Evolutionary conservation across 2,113 vertebrate genomes (phyloP).

Genomic region (Perca schrenkii): DNA sequence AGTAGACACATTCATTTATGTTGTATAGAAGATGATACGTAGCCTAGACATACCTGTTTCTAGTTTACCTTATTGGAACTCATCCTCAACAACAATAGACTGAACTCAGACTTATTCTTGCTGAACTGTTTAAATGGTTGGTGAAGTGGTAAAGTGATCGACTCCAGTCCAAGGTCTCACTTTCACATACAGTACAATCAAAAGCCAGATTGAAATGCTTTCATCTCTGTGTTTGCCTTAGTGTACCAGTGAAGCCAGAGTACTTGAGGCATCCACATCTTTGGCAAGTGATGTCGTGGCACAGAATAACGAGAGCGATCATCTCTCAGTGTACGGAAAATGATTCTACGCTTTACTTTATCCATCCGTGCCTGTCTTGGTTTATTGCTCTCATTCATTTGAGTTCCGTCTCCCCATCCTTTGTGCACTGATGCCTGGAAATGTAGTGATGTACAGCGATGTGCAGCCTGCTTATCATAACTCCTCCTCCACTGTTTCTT

Average conservation of each 20-base stretch:
- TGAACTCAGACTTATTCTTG: neutral
- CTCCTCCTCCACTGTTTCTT: neutral
- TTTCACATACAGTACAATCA: neutral
- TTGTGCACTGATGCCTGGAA: constrained; percentile 29
- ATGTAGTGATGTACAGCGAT: constrained; percentile 11
- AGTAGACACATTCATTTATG: neutral
- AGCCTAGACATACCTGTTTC: neutral
- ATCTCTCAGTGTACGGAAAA: constrained; percentile 39
- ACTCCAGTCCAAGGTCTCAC: neutral
- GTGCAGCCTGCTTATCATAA: constrained; percentile 18
- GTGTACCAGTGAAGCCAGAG: neutral
- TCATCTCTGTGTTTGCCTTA: neutral
- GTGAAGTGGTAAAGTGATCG: neutral
- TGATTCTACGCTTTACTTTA: constrained; percentile 7
- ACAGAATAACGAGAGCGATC: constrained; percentile 36
- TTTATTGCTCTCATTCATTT: constrained; percentile 55
- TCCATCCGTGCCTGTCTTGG: constrained; percentile 27
- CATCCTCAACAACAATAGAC: neutral
- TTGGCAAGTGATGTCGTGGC: constrained; percentile 8
- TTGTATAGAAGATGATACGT: neutral
- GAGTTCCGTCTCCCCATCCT: constrained; percentile 13
- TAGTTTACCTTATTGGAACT: neutral
- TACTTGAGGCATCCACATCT: neutral
- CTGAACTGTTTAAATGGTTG: neutral
- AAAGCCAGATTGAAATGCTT: constrained; percentile 2